Evolutionary conservation across 2,113 vertebrate genomes (phyloP).

Genomic region (Caracal caracal): DNA sequence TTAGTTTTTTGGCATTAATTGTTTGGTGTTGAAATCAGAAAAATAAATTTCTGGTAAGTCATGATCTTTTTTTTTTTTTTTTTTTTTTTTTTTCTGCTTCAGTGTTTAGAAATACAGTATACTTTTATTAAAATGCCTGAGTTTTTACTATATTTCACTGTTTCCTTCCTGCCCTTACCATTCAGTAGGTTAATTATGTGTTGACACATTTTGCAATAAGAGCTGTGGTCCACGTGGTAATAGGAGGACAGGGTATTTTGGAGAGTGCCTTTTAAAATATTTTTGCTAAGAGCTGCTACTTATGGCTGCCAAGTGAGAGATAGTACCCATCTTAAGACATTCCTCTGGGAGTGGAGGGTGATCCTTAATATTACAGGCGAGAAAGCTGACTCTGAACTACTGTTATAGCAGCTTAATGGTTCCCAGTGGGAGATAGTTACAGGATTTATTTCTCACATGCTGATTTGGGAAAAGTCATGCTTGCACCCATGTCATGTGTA

Average conservation of each 20-base stretch:
- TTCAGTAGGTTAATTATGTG: slow-evolving; percentile 55
- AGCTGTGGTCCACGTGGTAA: not conserved
- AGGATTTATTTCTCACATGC: slow-evolving; percentile 73
- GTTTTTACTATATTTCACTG: not conserved
- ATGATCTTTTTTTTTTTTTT: not conserved
- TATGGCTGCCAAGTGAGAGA: slow-evolving; percentile 56
- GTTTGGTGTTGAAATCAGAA: not conserved
- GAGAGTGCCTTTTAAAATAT: slow-evolving; percentile 48
- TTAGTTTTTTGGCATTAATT: not conserved
- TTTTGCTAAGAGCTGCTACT: slow-evolving; percentile 69
- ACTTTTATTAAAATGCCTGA: not conserved
- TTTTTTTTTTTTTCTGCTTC: not conserved
- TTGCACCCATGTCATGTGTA: slow-evolving; percentile 42
- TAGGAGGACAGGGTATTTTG: not conserved
- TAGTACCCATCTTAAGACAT: slow-evolving; percentile 64
- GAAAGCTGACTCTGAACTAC: slow-evolving; percentile 78
- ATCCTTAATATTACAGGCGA: slow-evolving; percentile 69
- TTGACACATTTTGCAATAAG: slow-evolving; percentile 36
- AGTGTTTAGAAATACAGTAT: not conserved
- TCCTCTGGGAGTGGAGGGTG: slow-evolving; percentile 69
- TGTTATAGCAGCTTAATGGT: slow-evolving; percentile 75
- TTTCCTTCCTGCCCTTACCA: not conserved
- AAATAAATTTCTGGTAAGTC: not conserved
- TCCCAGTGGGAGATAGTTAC: slow-evolving; percentile 77
- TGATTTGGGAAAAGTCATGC: slow-evolving; percentile 67